A percentile compares a stretch with the other conserved stretches of the same genome.
These are phyloP conservation scores for Perodicticus potto DNA, from an alignment of 2,797 vertebrate genomes.

Conservation along the genomic window DNA sequence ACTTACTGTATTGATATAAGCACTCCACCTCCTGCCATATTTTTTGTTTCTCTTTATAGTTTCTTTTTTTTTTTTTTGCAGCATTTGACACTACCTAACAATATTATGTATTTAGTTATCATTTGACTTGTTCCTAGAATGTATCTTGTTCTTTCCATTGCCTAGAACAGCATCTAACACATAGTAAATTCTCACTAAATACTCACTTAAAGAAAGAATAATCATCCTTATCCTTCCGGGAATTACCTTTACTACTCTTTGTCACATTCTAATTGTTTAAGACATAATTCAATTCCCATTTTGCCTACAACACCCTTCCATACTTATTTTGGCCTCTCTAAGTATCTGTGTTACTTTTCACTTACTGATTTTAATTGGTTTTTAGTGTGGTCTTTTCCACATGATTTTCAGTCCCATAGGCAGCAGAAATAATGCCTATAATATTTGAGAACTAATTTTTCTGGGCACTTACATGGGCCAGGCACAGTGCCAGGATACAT, in stretches of 20 bases:
- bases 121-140: neutral
- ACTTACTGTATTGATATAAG: neutral
- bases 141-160: neutral
- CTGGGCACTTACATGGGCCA: neutral
- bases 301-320: neutral
- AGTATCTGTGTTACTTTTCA: neutral
- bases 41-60: neutral
- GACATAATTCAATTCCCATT: neutral
- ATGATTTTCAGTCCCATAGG: neutral
- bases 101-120: neutral
- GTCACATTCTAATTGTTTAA: neutral
- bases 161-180: neutral
- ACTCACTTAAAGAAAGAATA: neutral
- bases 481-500: neutral
- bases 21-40: neutral
- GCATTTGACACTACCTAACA: neutral
- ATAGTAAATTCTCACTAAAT: neutral
- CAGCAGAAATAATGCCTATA: neutral
- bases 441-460: neutral
- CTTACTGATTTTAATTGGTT: neutral
- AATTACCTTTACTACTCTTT: neutral
- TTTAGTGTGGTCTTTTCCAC: neutral
- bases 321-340: neutral
- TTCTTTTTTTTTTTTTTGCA: neutral
- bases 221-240: neutral